These are phyloP conservation scores for Erinaceus europaeus DNA, from an alignment of 2,113 vertebrate genomes.

Conservation along the genomic window DNA sequence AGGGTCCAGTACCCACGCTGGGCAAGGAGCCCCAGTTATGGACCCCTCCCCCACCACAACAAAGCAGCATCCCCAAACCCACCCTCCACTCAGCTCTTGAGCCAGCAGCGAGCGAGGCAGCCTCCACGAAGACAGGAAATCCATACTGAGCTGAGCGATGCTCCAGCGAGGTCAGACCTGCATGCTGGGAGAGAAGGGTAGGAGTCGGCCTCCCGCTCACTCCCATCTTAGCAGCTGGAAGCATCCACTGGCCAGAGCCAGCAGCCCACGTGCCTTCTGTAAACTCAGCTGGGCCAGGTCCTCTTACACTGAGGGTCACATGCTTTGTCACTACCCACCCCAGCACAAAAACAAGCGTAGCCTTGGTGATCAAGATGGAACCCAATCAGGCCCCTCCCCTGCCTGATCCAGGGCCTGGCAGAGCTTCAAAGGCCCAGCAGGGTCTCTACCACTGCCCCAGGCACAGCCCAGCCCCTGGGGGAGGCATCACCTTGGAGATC, in stretches of 20 bases:
- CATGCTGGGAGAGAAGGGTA: accelerated
- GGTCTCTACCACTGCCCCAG: too few species aligned
- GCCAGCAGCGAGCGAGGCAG: too few species aligned
- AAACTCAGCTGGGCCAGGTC: neutral
- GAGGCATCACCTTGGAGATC: too few species aligned
- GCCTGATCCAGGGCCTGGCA: neutral
- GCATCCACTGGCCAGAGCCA: neutral
- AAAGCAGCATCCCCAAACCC: neutral
- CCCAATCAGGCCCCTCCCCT: accelerated
- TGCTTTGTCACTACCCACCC: neutral
- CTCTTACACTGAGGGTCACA: too few species aligned
- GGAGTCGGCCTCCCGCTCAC: neutral
- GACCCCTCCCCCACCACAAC: too few species aligned
- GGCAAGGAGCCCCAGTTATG: neutral
- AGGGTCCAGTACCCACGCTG: neutral
- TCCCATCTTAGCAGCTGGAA: neutral
- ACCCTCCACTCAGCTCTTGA: neutral
- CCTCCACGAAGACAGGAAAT: conserved; percentile 29
- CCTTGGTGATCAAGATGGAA: neutral
- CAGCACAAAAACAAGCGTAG: too few species aligned
- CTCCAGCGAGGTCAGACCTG: neutral
- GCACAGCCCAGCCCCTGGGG: neutral
- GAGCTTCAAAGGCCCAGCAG: conserved; percentile 15
- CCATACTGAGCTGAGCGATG: neutral
- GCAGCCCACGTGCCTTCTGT: neutral